Evolutionary conservation across 2,113 vertebrate species (phyloP).

Genomic region (Oreochromis niloticus): DNA sequence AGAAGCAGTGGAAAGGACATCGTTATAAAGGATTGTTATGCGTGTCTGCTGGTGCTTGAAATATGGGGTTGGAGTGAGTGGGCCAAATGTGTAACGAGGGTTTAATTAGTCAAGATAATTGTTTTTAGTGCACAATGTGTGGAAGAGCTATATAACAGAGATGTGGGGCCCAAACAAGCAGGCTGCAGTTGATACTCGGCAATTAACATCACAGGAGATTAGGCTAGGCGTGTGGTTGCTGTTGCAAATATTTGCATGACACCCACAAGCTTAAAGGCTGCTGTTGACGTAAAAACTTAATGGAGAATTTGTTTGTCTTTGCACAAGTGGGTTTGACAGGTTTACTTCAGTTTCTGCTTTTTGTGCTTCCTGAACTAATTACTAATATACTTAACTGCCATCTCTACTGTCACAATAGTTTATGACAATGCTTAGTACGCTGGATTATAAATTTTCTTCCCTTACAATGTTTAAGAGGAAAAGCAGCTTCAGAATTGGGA

Average conservation of each 20-base stretch:
- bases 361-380: background rate
- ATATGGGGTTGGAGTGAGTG: background rate
- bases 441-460: background rate
- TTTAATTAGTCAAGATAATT: conserved; percentile 25
- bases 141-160: conserved; percentile 15
- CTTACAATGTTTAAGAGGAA: background rate
- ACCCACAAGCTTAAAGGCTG: background rate
- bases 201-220: conserved; percentile 29
- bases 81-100: conserved; percentile 38
- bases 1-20: background rate
- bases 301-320: background rate
- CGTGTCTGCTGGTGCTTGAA: conserved; percentile 4
- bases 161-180: conserved; percentile 8
- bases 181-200: background rate
- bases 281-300: background rate
- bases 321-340: background rate
- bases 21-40: conserved; percentile 41
- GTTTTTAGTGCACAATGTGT: background rate
- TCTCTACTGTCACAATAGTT: background rate
- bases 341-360: background rate
- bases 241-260: background rate
- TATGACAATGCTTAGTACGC: accelerated
- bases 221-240: background rate
- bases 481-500: background rate
- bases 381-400: background rate